Conservation (phyloP, 2,797 vertebrate species). For the Ataeniobius toweri region DNA sequence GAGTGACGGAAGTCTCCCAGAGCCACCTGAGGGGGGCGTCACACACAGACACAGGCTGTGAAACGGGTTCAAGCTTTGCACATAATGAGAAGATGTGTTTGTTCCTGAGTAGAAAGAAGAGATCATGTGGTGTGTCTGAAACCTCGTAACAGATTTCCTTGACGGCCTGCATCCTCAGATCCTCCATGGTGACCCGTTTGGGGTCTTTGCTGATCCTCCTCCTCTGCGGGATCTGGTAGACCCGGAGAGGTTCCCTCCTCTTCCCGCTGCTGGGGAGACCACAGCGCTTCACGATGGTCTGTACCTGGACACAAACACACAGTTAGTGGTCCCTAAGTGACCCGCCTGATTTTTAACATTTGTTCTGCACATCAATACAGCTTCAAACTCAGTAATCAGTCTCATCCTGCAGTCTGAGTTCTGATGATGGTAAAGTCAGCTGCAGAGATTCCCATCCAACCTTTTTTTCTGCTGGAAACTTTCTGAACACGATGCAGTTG, state of each 20-base stretch:
- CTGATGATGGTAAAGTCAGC: background rate
- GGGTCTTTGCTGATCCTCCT: conserved; percentile 87
- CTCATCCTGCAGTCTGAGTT: too few species aligned
- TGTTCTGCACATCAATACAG: too few species aligned
- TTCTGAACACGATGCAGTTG: background rate
- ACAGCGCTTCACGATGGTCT: conserved; percentile 87
- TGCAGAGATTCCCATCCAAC: background rate
- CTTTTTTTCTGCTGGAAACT: background rate
- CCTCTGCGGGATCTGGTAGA: conserved; percentile 92
- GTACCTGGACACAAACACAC: conserved; percentile 51
- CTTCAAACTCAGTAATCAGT: too few species aligned
- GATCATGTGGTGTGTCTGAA: background rate
- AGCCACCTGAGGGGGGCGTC: conserved; percentile 79
- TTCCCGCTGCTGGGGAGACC: conserved; percentile 90
- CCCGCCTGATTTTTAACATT: too few species aligned
- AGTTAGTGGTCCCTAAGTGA: background rate
- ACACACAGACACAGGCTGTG: background rate
- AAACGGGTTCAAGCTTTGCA: background rate
- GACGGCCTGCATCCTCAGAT: conserved; percentile 90
- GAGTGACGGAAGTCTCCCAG: conserved; percentile 89
- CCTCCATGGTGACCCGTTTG: conserved; percentile 84
- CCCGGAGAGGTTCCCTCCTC: conserved; percentile 84
- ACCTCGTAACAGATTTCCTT: conserved; percentile 93
- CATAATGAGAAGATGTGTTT: background rate
- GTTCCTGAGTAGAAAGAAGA: background rate